Percentiles rank a stretch among this genome's conserved stretches.
phyloP scores from a whole-genome alignment of 2,888 invertebrate species.

The Molorchus minor region DNA sequence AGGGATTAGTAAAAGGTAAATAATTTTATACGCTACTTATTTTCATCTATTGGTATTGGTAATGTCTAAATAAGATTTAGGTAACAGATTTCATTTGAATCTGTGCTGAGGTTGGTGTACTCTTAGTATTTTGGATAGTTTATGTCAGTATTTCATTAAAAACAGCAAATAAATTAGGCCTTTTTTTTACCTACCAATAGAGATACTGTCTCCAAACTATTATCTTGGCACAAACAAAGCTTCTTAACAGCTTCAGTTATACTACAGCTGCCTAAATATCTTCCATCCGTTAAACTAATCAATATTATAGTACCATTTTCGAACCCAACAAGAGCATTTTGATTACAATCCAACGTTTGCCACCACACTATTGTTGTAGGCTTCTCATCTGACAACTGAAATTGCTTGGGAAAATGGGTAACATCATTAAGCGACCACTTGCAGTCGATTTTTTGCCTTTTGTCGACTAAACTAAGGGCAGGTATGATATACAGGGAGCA shows the following conservation, averaged over 20 bases:
- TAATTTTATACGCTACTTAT: too few species aligned
- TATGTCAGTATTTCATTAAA: too few species aligned
- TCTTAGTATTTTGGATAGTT: too few species aligned
- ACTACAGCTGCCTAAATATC: conserved; percentile 72
- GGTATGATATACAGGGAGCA: conserved; percentile 71
- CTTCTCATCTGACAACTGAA: conserved; percentile 57
- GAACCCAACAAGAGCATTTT: conserved; percentile 76
- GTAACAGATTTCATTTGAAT: too few species aligned
- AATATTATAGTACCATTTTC: conserved; percentile 69
- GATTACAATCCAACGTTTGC: conserved; percentile 78
- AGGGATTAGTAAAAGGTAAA: too few species aligned
- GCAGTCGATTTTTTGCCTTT: conserved; percentile 65
- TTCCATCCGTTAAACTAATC: conserved; percentile 76
- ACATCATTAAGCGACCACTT: conserved; percentile 69
- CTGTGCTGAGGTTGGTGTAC: too few species aligned
- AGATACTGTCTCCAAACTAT: conserved; percentile 69
- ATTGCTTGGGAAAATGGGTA: conserved; percentile 63
- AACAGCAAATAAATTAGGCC: too few species aligned
- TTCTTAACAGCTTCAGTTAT: conserved; percentile 71
- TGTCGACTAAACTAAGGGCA: conserved; percentile 68
- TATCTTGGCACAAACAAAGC: conserved; percentile 77
- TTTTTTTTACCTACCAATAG: conserved; percentile 69
- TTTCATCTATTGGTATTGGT: too few species aligned
- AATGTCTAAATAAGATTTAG: too few species aligned
- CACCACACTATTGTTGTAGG: conserved; percentile 79